Evolutionary conservation across 2,113 vertebrate genomes (phyloP).

Genomic region (Melanerpes formicivorus): DNA sequence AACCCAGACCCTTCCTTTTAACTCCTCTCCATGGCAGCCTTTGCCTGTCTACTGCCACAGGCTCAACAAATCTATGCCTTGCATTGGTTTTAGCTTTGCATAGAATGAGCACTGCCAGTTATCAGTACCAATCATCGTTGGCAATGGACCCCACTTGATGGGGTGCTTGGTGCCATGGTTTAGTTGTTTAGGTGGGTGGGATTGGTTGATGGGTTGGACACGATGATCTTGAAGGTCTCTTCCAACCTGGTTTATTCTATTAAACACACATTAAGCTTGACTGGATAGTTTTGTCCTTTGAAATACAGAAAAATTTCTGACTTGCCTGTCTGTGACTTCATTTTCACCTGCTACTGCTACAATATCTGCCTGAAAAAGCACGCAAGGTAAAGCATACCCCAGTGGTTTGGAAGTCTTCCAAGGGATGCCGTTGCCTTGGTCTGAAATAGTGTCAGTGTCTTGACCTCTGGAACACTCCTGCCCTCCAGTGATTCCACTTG

Average conservation of each 20-base stretch:
- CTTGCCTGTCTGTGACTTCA: not conserved
- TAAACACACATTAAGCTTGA: not conserved
- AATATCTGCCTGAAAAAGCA: not conserved
- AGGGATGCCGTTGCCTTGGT: not conserved
- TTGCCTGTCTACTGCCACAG: not conserved
- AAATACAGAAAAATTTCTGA: not conserved
- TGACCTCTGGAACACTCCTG: not conserved
- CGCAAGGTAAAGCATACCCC: not conserved
- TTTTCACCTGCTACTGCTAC: not conserved
- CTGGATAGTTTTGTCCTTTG: not conserved
- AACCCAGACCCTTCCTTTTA: not conserved
- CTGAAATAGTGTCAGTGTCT: not conserved
- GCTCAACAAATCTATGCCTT: not conserved
- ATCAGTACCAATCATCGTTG: not conserved
- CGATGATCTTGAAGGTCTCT: no score
- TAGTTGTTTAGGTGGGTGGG: no score
- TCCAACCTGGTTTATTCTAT: no score
- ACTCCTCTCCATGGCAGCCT: not conserved
- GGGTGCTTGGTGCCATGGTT: no score
- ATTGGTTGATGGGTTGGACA: no score
- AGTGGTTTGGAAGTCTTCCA: not conserved
- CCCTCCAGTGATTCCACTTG: not conserved
- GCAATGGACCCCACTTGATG: rapidly evolving
- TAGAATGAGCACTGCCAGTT: not conserved
- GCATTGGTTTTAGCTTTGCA: not conserved